Conservation (phyloP, 2,113 vertebrate genomes). For the Microtus montanus region DNA sequence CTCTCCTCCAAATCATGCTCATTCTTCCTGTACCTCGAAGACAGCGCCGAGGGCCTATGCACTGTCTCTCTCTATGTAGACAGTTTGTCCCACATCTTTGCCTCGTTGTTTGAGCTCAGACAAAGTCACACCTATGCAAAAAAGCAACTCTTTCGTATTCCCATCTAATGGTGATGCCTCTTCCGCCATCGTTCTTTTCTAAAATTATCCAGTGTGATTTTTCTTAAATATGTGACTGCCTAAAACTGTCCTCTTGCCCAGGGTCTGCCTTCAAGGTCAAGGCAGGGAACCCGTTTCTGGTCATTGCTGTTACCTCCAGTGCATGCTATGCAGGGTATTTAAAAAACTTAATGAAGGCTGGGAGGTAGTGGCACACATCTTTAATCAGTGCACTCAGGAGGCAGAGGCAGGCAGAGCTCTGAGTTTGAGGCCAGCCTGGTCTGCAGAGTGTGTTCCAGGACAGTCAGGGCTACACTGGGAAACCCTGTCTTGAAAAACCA, state of each 20-base stretch:
- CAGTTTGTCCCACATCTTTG: not conserved
- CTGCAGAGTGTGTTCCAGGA: not conserved
- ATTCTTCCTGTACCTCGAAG: not conserved
- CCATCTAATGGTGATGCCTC: not conserved
- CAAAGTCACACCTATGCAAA: not conserved
- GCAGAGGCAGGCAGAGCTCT: not conserved
- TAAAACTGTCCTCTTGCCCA: not conserved
- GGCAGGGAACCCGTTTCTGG: rapidly evolving
- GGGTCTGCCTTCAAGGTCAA: not conserved
- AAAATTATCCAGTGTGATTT: not conserved
- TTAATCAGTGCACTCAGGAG: not conserved
- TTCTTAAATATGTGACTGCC: not conserved
- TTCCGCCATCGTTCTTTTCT: not conserved
- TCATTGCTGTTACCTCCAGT: not conserved
- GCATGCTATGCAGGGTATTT: not conserved
- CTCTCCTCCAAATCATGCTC: rapidly evolving
- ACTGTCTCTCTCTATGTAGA: too few relatives aligned
- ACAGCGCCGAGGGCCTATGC: not conserved
- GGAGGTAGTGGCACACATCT: not conserved
- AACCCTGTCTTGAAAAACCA: not conserved
- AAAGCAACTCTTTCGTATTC: not conserved
- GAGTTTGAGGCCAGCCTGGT: not conserved
- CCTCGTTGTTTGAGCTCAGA: not conserved
- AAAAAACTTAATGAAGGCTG: not conserved
- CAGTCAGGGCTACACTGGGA: not conserved